Evolutionary conservation across 2,797 vertebrate genomes (phyloP).

Genomic region (Balearica regulorum): DNA sequence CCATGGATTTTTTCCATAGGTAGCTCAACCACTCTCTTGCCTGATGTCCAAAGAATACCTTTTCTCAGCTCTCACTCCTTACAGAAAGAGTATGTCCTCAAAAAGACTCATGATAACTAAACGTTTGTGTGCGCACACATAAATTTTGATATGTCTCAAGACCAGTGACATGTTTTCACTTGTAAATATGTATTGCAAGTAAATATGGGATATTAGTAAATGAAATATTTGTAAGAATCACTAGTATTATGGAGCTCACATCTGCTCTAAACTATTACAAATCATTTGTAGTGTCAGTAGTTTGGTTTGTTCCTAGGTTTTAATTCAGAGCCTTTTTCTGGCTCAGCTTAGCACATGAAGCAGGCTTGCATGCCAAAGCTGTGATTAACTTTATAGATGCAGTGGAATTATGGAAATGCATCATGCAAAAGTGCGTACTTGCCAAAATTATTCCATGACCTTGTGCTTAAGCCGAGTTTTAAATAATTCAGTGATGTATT

Average conservation of each 20-base stretch:
- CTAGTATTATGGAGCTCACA: background rate
- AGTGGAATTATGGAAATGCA: slow-evolving; percentile 79
- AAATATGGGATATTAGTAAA: slow-evolving; percentile 2
- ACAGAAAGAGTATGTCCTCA: background rate
- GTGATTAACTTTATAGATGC: slow-evolving; percentile 79
- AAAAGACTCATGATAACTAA: background rate
- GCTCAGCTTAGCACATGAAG: slow-evolving; percentile 48
- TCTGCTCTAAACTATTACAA: slow-evolving; percentile 18
- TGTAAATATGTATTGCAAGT: background rate
- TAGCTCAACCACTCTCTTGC: background rate
- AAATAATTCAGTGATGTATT: slow-evolving; percentile 83
- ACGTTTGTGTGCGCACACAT: background rate
- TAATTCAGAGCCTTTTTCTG: slow-evolving; percentile 57
- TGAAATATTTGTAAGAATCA: slow-evolving; percentile 11
- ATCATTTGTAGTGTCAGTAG: slow-evolving; percentile 14
- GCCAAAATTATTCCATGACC: slow-evolving; percentile 81
- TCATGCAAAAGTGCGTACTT: slow-evolving; percentile 74
- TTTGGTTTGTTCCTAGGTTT: slow-evolving; percentile 52
- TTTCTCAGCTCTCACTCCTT: background rate
- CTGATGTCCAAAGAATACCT: background rate
- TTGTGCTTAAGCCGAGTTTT: slow-evolving; percentile 78
- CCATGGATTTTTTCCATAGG: background rate
- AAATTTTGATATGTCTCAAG: background rate
- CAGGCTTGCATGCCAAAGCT: slow-evolving; percentile 67
- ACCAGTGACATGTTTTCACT: background rate